Conservation (phyloP, 2,888 invertebrate species). For the Drosophila seclusa region DNA sequence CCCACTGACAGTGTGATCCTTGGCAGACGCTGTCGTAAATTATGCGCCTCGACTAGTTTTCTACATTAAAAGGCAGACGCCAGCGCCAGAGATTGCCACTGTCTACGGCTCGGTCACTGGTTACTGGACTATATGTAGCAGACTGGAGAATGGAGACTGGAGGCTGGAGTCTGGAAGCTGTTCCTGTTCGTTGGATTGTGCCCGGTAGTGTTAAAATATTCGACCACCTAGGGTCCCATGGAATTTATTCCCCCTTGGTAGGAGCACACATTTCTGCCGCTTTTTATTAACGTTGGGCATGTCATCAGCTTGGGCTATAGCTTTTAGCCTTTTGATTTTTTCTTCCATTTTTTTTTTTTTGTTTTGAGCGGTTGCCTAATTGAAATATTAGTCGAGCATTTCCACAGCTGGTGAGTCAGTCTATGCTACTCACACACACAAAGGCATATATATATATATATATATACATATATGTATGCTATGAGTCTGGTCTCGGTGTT, state of each 20-base stretch:
- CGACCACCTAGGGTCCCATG: constrained; percentile 81
- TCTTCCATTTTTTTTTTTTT: constrained; percentile 8
- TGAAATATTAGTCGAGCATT: constrained; percentile 75
- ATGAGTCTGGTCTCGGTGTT: constrained; percentile 17
- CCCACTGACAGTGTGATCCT: constrained; percentile 36
- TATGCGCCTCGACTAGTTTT: constrained; percentile 82
- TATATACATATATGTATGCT: not conserved
- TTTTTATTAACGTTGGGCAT: constrained; percentile 79
- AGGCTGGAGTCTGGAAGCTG: constrained; percentile 23
- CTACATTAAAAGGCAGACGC: constrained; percentile 82
- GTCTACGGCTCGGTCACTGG: constrained; percentile 25
- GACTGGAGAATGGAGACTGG: constrained; percentile 5
- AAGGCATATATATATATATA: not conserved
- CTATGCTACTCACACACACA: constrained; percentile 13
- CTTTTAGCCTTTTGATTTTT: constrained; percentile 29
- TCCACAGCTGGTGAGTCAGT: constrained; percentile 65
- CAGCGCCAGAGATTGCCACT: constrained; percentile 77
- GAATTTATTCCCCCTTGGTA: constrained; percentile 70
- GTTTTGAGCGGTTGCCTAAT: constrained; percentile 55
- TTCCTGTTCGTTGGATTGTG: constrained; percentile 41
- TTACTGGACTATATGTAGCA: constrained; percentile 5
- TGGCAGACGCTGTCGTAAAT: constrained; percentile 74
- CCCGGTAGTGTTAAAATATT: constrained; percentile 82
- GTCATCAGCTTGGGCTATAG: constrained; percentile 75
- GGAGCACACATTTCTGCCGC: constrained; percentile 77